Base-by-base conservation (phyloP, 2,888 invertebrate genomes). In the Epinotia bilunana region DNA sequence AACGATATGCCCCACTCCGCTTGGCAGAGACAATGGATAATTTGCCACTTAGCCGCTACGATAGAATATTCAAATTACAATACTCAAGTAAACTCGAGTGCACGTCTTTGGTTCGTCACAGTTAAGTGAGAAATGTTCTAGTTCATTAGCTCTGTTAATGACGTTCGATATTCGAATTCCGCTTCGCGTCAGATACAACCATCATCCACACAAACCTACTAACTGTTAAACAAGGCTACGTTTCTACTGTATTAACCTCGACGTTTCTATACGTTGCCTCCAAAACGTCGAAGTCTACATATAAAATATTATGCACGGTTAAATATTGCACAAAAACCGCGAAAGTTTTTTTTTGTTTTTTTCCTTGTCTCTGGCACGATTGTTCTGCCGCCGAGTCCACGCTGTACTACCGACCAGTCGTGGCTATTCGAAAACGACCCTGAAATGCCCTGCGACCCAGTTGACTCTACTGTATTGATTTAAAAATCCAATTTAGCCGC, bases 1-100 rank as follows among this genome's bases (percentile, higher is more conserved):
- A 74, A 74, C 60, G 70, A 43, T 39, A 58, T 70, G 62, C 60
- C 20, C 67, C 49, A 60, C 57, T 18, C 20, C 60, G 74, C 57
- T 39, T 20, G 57, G 39, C 57, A 43, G 57, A 74, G 62, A 74
- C 74, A 74, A 74, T 74, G 58, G 74, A 63, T 74, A 74, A 74
- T 74, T 53, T 58, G 69, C 69, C 74, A 69, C 74, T 74, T 70
- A 69, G 69, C 53, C 43, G 16, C 67, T 18, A 49, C 46, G 58
- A 49, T 58, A 55, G 64, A 74, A 71, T 70, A 74, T 74, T 74
- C 74, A 70, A 70, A 74, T 74, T 74, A 65, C 64, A 43, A 69
- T 20, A 55, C 61, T 57, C 28, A 63, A 74, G 43, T 43, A 60
- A 57, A 70, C 46, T 43, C 64, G 39, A 74, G 18, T 39, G 28